Evolutionary conservation across 2,888 invertebrate genomes (phyloP).

Genomic region (Megastigmus dorsalis): DNA sequence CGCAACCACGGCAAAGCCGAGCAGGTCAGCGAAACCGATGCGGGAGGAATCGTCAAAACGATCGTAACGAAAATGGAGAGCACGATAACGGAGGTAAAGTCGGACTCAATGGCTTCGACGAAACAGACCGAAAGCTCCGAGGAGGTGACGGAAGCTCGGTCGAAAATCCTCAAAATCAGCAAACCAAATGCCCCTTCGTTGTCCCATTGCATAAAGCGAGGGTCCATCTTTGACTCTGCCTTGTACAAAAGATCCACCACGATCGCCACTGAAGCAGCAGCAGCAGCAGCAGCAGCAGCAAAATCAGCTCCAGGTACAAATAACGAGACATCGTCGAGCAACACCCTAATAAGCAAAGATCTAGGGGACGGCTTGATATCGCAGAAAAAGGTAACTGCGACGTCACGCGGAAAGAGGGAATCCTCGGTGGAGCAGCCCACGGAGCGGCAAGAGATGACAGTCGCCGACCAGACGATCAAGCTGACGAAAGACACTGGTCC

Average conservation of each 20-base stretch:
- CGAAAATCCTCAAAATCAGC: not conserved
- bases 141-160: not conserved
- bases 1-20: slow-evolving; percentile 7
- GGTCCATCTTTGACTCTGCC: not conserved
- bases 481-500: not conserved
- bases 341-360: not conserved
- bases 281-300: no score
- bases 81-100: slow-evolving; percentile 41
- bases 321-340: no score
- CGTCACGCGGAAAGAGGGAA: not conserved
- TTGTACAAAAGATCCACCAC: not conserved
- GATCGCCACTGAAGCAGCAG: no score
- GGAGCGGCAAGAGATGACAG: slow-evolving; percentile 56
- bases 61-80: slow-evolving; percentile 38
- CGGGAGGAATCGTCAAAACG: slow-evolving; percentile 21
- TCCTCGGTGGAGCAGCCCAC: slow-evolving; percentile 34
- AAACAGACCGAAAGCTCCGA: no score
- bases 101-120: slow-evolving; percentile 19
- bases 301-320: no score
- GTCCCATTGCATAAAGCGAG: not conserved
- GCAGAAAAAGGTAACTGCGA: not conserved
- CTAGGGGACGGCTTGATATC: not conserved
- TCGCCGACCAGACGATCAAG: slow-evolving; percentile 55
- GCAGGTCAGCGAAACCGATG: not conserved
- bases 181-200: not conserved